Percentiles rank a stretch among this genome's conserved stretches.
These are phyloP conservation scores for Nannoperca obscura DNA, from an alignment of 2,797 vertebrate species.

Conservation along the genomic window DNA sequence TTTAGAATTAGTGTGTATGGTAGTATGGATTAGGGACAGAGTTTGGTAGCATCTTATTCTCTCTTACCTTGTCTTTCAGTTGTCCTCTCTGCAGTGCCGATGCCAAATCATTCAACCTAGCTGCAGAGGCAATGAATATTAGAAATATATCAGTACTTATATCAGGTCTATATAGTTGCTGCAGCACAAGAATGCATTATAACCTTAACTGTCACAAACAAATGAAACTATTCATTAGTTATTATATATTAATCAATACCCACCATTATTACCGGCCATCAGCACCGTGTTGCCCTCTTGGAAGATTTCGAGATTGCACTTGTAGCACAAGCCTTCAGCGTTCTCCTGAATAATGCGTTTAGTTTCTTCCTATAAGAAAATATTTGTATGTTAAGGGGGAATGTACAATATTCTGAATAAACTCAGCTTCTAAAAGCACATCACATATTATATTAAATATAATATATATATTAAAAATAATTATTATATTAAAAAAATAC, in stretches of 20 bases:
- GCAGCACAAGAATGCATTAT: not conserved
- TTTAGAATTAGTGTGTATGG: not conserved
- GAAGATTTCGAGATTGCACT: slow-evolving; percentile 67
- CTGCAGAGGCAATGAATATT: slow-evolving; percentile 49
- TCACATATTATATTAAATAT: not conserved
- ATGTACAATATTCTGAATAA: not conserved
- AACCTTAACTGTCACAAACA: not conserved
- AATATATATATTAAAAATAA: no score
- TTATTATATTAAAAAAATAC: no score
- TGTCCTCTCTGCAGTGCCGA: slow-evolving; percentile 23
- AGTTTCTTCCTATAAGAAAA: slow-evolving; percentile 52
- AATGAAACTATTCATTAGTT: not conserved
- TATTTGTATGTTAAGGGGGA: not conserved
- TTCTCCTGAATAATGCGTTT: slow-evolving; percentile 5
- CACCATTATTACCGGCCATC: slow-evolving; percentile 57
- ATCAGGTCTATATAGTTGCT: not conserved
- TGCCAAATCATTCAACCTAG: not conserved
- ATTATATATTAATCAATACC: slow-evolving; percentile 2
- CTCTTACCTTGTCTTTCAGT: slow-evolving; percentile 64
- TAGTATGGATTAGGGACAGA: not conserved
- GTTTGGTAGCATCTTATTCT: not conserved
- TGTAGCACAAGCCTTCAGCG: slow-evolving; percentile 37
- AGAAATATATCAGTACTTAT: slow-evolving; percentile 6
- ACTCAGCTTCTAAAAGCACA: not conserved
- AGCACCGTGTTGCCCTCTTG: slow-evolving; percentile 37